Evolutionary conservation across 1,140 invertebrate species (phyloP), one percentile per base, ranked within the genome.

Genomic region (Nylanderia fulva): DNA sequence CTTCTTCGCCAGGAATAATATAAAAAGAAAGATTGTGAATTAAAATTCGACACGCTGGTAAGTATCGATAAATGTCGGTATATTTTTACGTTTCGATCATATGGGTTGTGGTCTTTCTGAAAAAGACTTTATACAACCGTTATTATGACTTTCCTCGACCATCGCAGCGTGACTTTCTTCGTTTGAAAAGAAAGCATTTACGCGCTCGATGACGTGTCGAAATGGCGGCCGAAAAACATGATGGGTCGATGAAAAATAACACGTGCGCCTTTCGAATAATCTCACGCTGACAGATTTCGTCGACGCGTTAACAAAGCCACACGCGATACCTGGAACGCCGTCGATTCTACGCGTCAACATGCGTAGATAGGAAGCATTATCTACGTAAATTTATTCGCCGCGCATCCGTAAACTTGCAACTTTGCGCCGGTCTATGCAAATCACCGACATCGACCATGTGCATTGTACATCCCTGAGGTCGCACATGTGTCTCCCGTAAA

Each of bases 301-400:
- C 4, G 27, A n/a, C 1, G 13, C 52, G 11, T 9, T 29, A 42
- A 29, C 18, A 11, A 80, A 56, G 36, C 13, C 60, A 3, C 29
- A 33, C 29, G 45, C 21, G 11, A 42, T 36, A 69, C 33, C 39
- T 13, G n/a, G n/a, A n/a, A 56, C 11, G 48, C 21, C 15, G 33
- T 2, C 48, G 33, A 54, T 39, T 33, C 45, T 56, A 48, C 27
- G 15, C 4, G 27, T n/a, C n/a, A 11, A 21, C n/a, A 39, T 21
- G 33, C 36, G 27, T 42, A 66, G 5, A 68, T 36, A 56, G 61
- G 6, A 9, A 68, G 61, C 42, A 24, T 24, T 77, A 36, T 36
- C 15, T 39, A 24, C 61, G 61, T 36, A 54, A 79, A 68, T 79
- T 79, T 68, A 68, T 58, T 77, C 74, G 39, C 72, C 15, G 5